Percentiles rank a stretch among this genome's conserved stretches.
phyloP scores from a whole-genome alignment of 2,797 vertebrate species.

The Danio kyathit region DNA sequence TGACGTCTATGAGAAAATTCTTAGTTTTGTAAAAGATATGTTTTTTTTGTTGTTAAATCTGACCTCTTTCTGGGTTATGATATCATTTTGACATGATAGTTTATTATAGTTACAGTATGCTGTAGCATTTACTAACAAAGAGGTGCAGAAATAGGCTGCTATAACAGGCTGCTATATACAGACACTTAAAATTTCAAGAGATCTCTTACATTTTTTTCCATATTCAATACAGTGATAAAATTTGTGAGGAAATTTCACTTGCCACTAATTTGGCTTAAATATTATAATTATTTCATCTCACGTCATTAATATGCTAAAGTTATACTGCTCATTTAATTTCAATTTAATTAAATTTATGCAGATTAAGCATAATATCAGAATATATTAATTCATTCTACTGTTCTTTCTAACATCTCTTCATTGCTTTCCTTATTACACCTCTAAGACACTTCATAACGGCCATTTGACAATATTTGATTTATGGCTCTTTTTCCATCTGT shows the following conservation, averaged over 20 bases:
- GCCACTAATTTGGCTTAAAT: not conserved
- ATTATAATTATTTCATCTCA: not conserved
- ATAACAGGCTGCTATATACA: no score
- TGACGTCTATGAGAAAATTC: no score
- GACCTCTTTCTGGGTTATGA: no score
- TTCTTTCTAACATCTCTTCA: not conserved
- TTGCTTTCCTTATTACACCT: not conserved
- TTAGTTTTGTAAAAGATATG: no score
- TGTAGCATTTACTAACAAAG: no score
- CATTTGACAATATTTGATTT: not conserved
- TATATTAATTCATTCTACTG: not conserved
- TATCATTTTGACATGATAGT: no score
- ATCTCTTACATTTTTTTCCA: no score
- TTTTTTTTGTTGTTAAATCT: no score
- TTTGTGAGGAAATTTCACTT: not conserved
- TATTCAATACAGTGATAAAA: no score
- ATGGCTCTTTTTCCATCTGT: not conserved
- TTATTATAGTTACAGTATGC: no score
- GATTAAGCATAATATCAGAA: not conserved
- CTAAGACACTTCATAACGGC: not conserved
- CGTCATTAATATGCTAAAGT: not conserved
- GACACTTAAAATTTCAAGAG: no score
- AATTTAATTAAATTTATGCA: not conserved
- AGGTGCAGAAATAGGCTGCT: no score
- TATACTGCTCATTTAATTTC: not conserved